Evolutionary conservation across 2,797 vertebrate species (phyloP).

Genomic region (Selene dorsalis): DNA sequence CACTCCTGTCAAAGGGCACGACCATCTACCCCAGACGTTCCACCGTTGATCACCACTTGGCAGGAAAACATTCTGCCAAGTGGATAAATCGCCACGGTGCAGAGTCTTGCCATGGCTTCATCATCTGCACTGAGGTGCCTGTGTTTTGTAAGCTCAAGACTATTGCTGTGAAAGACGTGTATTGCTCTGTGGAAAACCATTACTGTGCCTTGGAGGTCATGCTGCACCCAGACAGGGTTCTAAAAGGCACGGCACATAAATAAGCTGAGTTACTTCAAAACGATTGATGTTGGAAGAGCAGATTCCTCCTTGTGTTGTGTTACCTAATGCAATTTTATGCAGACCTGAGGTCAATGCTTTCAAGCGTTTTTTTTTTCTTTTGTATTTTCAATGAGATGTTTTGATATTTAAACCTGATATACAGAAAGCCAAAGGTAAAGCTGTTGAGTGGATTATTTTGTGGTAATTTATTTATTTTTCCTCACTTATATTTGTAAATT

Average conservation of each 20-base stretch:
- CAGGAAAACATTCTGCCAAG: constrained; percentile 20
- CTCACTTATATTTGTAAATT: too few relatives aligned
- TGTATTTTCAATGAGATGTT: neutral
- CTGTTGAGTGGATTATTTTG: neutral
- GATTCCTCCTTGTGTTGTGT: constrained; percentile 25
- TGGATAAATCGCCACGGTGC: constrained; percentile 41
- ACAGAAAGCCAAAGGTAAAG: constrained; percentile 14
- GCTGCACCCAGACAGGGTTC: constrained; percentile 31
- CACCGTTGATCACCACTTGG: neutral
- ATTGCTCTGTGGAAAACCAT: constrained; percentile 39
- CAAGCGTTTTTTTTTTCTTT: neutral
- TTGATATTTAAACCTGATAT: neutral
- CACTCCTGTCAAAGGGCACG: neutral
- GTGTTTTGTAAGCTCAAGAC: constrained; percentile 50
- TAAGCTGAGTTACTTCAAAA: constrained; percentile 21
- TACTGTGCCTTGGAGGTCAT: constrained; percentile 25
- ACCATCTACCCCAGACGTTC: neutral
- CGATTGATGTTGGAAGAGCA: neutral
- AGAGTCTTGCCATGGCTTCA: constrained; percentile 19
- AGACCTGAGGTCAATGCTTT: constrained; percentile 16
- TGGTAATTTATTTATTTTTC: neutral
- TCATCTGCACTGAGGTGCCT: constrained; percentile 52
- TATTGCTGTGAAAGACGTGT: constrained; percentile 51
- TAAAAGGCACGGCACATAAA: constrained; percentile 42
- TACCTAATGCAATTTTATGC: constrained; percentile 52